phyloP scores from a whole-genome alignment of 2,797 vertebrate species.

The Australoheros facetus region DNA sequence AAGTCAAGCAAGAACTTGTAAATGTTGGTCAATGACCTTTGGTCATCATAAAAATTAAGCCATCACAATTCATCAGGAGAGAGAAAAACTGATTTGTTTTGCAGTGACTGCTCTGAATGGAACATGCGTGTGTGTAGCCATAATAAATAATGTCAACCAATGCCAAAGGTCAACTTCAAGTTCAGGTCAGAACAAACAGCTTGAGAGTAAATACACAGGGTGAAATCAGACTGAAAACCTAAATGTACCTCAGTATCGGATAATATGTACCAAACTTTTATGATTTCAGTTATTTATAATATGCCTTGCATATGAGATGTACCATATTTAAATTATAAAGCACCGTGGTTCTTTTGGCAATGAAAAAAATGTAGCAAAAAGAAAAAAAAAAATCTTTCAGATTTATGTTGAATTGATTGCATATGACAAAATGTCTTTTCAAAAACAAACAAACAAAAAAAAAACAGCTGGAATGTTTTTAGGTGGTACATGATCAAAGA shows the following conservation, averaged over 20 bases:
- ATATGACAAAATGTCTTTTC: slow-evolving; percentile 87
- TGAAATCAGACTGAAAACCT: slow-evolving; percentile 86
- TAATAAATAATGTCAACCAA: slow-evolving; percentile 98
- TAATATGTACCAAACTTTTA: slow-evolving; percentile 86
- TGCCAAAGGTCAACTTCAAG: slow-evolving; percentile 93
- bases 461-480: slow-evolving; percentile 95
- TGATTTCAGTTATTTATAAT: slow-evolving; percentile 79
- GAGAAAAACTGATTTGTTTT: slow-evolving; percentile 85
- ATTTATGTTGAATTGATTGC: slow-evolving; percentile 90
- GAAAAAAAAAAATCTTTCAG: slow-evolving; percentile 49
- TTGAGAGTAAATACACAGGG: slow-evolving; percentile 90
- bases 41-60: slow-evolving; percentile 83
- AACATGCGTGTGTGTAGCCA: slow-evolving; percentile 82
- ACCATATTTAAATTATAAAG: slow-evolving; percentile 97
- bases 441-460: slow-evolving; percentile 29
- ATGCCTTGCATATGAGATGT: slow-evolving; percentile 98
- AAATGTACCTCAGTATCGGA: slow-evolving; percentile 95
- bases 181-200: slow-evolving; percentile 96
- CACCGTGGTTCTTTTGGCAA: slow-evolving; percentile 96
- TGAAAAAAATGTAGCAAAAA: slow-evolving; percentile 76
- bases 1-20: slow-evolving; percentile 71
- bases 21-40: slow-evolving; percentile 94
- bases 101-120: slow-evolving; percentile 93
- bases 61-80: slow-evolving; percentile 65
- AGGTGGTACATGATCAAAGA: slow-evolving; percentile 87